Percentiles rank a stretch among this genome's conserved stretches.
Evolutionary conservation across 2,888 invertebrate genomes (phyloP).

Genomic region (Galeopsomyia nigrocyanea): DNA sequence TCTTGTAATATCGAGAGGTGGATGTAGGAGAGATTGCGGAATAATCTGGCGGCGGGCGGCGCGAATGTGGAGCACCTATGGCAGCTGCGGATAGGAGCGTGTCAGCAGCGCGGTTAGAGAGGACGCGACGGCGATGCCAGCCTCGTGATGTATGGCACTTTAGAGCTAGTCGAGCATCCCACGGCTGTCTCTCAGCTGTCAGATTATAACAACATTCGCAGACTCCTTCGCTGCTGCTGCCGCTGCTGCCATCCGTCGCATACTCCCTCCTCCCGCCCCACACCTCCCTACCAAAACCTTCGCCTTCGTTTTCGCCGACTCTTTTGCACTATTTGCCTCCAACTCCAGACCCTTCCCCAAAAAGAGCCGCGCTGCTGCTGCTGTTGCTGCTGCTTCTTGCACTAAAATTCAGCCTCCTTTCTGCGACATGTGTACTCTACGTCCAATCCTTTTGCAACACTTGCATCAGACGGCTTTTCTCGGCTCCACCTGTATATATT

Average conservation of each 20-base stretch:
- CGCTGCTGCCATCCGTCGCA: slow-evolving; percentile 1
- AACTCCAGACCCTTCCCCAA: too few relatives aligned
- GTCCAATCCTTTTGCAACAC: too few relatives aligned
- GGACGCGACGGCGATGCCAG: slow-evolving; percentile 48
- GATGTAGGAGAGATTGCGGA: too few relatives aligned
- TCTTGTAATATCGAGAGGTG: not conserved
- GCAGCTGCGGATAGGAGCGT: slow-evolving; percentile 12
- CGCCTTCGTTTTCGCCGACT: slow-evolving; percentile 12
- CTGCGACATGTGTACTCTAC: too few relatives aligned
- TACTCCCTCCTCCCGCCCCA: not conserved
- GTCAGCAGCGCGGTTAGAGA: slow-evolving; percentile 21
- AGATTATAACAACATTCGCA: slow-evolving; percentile 53
- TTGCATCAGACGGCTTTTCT: too few relatives aligned
- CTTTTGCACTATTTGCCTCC: slow-evolving; percentile 25
- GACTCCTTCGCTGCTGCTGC: slow-evolving; percentile 27
- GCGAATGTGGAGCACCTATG: slow-evolving; percentile 3
- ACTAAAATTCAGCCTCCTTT: too few relatives aligned
- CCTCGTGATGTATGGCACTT: slow-evolving; percentile 52
- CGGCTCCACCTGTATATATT: too few relatives aligned
- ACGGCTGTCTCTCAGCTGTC: slow-evolving; percentile 53
- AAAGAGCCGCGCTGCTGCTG: too few relatives aligned
- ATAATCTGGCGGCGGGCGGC: slow-evolving; percentile 8
- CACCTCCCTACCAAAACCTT: not conserved
- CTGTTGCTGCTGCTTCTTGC: too few relatives aligned
- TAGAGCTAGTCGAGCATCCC: slow-evolving; percentile 50